Percentiles rank a stretch among this genome's conserved stretches.
phyloP scores from a whole-genome alignment of 2,113 vertebrate genomes.

The Quiscalus mexicanus region DNA sequence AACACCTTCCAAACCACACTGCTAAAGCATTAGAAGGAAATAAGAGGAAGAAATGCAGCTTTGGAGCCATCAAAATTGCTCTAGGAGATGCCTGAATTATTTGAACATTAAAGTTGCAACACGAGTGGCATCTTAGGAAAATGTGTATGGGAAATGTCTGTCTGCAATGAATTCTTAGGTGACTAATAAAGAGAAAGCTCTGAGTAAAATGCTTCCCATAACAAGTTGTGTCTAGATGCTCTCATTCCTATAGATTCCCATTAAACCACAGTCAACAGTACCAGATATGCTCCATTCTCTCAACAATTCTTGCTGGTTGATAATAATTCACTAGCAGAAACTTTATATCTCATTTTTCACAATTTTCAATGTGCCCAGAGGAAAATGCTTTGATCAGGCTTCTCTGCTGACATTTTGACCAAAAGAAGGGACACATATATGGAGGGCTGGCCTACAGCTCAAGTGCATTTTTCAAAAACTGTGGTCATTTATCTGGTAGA shows the following conservation, averaged over 20 bases:
- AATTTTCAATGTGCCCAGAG: background rate
- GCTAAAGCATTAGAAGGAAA: background rate
- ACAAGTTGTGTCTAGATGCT: background rate
- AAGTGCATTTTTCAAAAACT: background rate
- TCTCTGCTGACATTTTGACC: background rate
- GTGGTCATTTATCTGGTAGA: background rate
- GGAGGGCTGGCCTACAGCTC: background rate
- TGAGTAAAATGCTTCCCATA: background rate
- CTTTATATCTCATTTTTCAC: background rate
- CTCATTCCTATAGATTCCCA: background rate
- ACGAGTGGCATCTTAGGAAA: background rate
- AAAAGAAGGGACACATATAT: background rate
- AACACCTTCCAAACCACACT: background rate
- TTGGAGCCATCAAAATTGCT: background rate
- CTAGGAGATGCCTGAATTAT: background rate
- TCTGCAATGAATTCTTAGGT: background rate
- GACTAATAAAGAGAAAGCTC: background rate
- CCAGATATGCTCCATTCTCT: background rate
- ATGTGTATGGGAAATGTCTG: fast-evolving
- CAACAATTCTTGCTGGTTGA: background rate
- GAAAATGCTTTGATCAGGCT: background rate
- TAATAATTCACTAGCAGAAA: background rate
- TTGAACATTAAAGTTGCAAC: background rate
- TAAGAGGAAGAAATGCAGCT: background rate
- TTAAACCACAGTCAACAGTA: background rate